phyloP scores from a whole-genome alignment of 1,140 invertebrate genomes.

The Drosophila suzukii region DNA sequence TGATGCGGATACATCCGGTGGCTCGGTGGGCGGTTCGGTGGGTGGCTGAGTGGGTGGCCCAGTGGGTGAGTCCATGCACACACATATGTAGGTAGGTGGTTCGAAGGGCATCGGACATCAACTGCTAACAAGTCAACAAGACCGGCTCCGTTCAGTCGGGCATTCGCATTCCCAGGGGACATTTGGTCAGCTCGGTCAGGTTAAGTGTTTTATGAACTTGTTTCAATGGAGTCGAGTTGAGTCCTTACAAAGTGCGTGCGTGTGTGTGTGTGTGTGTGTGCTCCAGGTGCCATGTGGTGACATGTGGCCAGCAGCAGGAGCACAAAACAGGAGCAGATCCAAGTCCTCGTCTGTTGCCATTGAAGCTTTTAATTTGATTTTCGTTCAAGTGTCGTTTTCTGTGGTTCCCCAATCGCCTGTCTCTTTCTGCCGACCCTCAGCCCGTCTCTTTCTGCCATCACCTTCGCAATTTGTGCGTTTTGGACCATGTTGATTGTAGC shows the following conservation, averaged over 20 bases:
- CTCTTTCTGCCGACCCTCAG: background rate
- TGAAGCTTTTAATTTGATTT: constrained; percentile 83
- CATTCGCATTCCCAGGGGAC: constrained; percentile 55
- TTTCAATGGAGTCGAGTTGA: constrained; percentile 67
- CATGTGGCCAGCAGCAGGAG: constrained; percentile 43
- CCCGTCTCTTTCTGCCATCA: background rate
- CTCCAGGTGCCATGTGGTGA: constrained; percentile 72
- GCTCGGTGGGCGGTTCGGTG: constrained; percentile 8
- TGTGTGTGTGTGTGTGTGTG: constrained; percentile 12
- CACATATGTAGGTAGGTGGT: background rate
- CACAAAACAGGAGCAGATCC: constrained; percentile 14
- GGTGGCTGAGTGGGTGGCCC: background rate
- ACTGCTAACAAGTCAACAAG: constrained; percentile 72
- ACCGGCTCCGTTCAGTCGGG: constrained; percentile 37
- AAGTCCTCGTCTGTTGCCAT: constrained; percentile 63
- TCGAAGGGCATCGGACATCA: constrained; percentile 22
- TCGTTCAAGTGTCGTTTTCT: constrained; percentile 80
- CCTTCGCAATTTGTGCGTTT: constrained; percentile 9
- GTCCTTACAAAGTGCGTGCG: constrained; percentile 60
- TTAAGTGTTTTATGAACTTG: constrained; percentile 83
- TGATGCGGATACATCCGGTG: constrained; percentile 76
- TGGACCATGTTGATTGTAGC: constrained; percentile 30
- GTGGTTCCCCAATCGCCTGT: constrained; percentile 22
- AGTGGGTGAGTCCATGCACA: no score
- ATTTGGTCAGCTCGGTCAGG: constrained; percentile 71